Base-by-base conservation (phyloP, 2,113 vertebrate genomes). In the Sceloporus tristichus region DNA sequence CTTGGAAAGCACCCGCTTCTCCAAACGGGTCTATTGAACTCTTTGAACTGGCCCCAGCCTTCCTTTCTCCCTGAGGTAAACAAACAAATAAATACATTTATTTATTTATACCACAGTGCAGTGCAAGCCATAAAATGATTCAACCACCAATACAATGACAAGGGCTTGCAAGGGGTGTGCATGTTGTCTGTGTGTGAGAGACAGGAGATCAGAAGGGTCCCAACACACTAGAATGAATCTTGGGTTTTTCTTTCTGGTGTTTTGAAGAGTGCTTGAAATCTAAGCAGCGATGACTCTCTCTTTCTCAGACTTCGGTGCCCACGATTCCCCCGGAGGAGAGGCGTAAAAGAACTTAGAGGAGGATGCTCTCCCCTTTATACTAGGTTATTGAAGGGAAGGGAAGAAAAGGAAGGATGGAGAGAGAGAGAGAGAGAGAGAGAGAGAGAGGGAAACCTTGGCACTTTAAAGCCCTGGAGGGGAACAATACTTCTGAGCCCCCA, bases 1-100 rank as follows among this genome's bases (percentile, higher is more conserved):
- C 96, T 94, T 97, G 94, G 95, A 97, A 97, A 97, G 96, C 94
- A 0, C 40, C 18, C 18, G 91, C 91, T 93, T 88, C 92, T 90
- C 94, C 78, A 87, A 95, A 93, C 91, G 65, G 53, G 90, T 92
- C 94, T 80, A 86, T 92, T 91, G 91, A 89, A 90, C 90, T 85
- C 88, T 77, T 84, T 0, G 81, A 93, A 90, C 90, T 87, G 87
- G 19, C 4, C 70, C 48, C 48, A 1, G 2, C 48, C 48, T 48
- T 48, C 48, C 48, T 48, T 48, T 7, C 48, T 48, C 4, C 48
- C 48, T 90, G 34, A 2, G 59, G 73, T 90, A 85, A 88, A 90
- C 90, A 53, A 1, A 84, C 70, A 70, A 65, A 48, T 21, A 62
- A 76, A 40, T 42, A 76, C 34, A 34, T 34, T 34, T 34, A 34